Conservation (phyloP, 2,113 vertebrate species). For the Pterocles gutturalis region DNA sequence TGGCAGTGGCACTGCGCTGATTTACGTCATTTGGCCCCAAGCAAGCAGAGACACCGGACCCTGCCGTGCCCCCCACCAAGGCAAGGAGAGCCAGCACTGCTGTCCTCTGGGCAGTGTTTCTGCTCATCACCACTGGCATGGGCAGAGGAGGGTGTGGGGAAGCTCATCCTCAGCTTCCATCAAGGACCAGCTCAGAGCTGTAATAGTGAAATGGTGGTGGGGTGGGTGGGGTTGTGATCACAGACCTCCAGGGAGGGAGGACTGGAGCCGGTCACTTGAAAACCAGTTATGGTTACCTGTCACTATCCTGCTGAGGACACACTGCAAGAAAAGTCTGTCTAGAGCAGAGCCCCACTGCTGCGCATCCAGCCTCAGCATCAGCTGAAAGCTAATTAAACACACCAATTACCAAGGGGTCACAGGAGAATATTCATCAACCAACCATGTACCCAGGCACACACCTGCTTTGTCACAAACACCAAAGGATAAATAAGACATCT, state of each 20-base stretch:
- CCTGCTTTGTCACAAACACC: neutral
- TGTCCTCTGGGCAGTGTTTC: neutral
- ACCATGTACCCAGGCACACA: neutral
- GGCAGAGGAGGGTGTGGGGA: neutral
- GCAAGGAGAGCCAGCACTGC: neutral
- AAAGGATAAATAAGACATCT: neutral
- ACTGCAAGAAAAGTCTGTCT: neutral
- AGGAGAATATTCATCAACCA: neutral
- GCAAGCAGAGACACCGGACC: neutral
- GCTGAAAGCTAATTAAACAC: neutral
- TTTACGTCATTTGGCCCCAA: neutral
- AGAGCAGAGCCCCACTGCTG: neutral
- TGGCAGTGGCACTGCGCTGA: fast-evolving
- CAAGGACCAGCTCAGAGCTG: neutral
- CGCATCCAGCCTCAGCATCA: neutral
- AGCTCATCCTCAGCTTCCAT: neutral
- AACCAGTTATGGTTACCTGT: neutral
- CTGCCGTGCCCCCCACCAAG: neutral
- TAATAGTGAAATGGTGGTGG: neutral
- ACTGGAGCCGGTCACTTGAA: neutral
- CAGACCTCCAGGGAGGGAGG: neutral
- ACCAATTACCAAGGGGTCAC: neutral
- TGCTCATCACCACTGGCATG: neutral
- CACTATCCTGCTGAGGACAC: neutral
- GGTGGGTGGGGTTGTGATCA: neutral